These are phyloP conservation scores for Eptesicus fuscus DNA, from an alignment of 2,113 vertebrate species.

Conservation along the genomic window DNA sequence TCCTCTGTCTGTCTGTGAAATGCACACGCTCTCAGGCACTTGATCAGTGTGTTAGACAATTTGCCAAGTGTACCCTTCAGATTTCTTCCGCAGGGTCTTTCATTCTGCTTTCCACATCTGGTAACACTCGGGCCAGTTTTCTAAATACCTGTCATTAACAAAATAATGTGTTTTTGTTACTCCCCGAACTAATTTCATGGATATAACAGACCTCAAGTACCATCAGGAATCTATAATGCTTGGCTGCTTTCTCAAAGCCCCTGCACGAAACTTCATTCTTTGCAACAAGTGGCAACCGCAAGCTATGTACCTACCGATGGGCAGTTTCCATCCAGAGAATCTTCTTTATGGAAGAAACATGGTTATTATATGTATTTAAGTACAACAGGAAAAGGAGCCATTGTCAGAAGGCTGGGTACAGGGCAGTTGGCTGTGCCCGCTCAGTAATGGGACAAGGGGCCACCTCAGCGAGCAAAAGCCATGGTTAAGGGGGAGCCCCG, in stretches of 20 bases:
- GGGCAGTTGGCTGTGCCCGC: fast-evolving
- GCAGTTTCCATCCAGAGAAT: not conserved
- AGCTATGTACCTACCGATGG: slow-evolving; percentile 8
- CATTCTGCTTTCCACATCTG: not conserved
- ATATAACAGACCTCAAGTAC: slow-evolving; percentile 4
- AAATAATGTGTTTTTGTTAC: slow-evolving; percentile 36
- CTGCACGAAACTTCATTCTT: slow-evolving; percentile 39
- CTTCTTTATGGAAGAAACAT: not conserved
- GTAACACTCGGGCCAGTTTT: slow-evolving; percentile 4
- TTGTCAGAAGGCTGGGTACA: not conserved
- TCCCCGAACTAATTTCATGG: slow-evolving; percentile 44
- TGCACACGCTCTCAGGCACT: not conserved
- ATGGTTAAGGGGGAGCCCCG: not conserved
- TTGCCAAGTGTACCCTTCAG: not conserved
- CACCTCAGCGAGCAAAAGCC: not conserved
- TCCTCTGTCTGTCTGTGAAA: not conserved
- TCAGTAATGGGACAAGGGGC: not conserved
- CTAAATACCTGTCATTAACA: slow-evolving; percentile 27
- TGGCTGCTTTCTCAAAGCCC: not conserved
- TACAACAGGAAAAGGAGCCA: not conserved
- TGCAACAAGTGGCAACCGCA: not conserved
- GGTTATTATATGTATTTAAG: not conserved
- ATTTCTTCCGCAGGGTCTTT: not conserved
- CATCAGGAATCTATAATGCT: not conserved
- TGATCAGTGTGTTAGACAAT: not conserved